Evolutionary conservation across 1,140 invertebrate species (phyloP), one percentile per base, ranked within the genome.

Genomic region (Metopolophium dirhodum): DNA sequence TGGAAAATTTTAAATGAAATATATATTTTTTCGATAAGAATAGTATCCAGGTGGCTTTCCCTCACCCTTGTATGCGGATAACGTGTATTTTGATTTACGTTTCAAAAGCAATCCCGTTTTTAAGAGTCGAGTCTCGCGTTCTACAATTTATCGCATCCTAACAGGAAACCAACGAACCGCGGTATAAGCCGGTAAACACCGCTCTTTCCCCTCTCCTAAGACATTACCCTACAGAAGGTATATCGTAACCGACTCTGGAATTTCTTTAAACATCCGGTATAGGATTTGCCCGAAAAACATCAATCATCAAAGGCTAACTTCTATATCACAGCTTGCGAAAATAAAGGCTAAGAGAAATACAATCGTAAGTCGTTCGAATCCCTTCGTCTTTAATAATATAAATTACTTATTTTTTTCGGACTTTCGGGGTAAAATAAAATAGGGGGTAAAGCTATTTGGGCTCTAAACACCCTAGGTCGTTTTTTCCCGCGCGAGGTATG

Each of bases 381-480:
- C 82, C 91, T 93, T 93, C 82, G 91, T 93, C 91, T 93, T 93
- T 93, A 93, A 93, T 93, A 93, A 93, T 93, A 93, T 93, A 86
- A 93, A 93, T 93, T 93, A 93, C 82, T 93, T 86, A 26, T 86
- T 86, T 77, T 83, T 93, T 86, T 85, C 41, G 91, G 47, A 51
- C 77, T 54, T 83, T 83, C 47, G 9, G 61, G 47, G 61, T 37
- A 83, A 92, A 92, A 83, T 91, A 82, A 26, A 47, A 77, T 77
- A 83, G 45, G 77, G 68, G 57, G 35, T 26, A 54, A 57, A 57
- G 35, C 88, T 35, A 41, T 89, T 89, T 11, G 35, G 88, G 9
- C 57, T 89, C 88, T 89, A 89, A 89, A 57, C 88, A 89, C 88
- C 49, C 88, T 89, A 57, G 51, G 51, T 23, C 51, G 51, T 57